Evolutionary conservation across 2,797 vertebrate species (phyloP).

Genomic region (Zenarchopterus dispar): DNA sequence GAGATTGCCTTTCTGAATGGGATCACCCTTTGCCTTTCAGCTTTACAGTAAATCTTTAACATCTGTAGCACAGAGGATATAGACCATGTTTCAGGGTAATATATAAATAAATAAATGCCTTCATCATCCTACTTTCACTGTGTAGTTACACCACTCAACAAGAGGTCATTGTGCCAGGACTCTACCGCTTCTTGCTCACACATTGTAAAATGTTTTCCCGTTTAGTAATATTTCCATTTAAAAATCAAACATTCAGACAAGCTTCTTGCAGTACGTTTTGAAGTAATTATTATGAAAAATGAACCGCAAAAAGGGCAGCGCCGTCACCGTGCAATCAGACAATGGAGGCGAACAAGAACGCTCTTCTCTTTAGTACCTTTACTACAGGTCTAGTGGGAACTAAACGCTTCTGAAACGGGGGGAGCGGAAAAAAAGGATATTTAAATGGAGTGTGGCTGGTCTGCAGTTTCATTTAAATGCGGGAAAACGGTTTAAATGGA

Average conservation of each 20-base stretch:
- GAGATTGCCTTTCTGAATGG: too few relatives aligned
- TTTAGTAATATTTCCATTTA: background rate
- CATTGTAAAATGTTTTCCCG: too few relatives aligned
- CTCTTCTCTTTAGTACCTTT: slow-evolving; percentile 19
- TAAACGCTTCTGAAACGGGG: slow-evolving; percentile 1
- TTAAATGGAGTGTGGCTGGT: background rate
- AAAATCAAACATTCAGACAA: background rate
- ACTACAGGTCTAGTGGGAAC: background rate
- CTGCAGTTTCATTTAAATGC: background rate
- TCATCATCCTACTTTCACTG: background rate
- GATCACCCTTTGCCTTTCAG: too few relatives aligned
- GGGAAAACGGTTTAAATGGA: background rate
- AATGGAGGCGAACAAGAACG: slow-evolving; percentile 62
- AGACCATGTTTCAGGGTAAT: too few relatives aligned
- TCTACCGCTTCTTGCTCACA: too few relatives aligned
- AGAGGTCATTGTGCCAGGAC: background rate
- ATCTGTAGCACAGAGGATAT: too few relatives aligned
- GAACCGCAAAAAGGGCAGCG: slow-evolving; percentile 36
- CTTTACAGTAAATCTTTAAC: background rate
- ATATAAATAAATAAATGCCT: background rate
- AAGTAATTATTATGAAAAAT: slow-evolving; percentile 6
- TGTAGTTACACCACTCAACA: background rate
- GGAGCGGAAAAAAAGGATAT: slow-evolving; percentile 20
- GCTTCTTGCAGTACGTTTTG: too few relatives aligned
- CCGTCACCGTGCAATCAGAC: slow-evolving; percentile 51